Evolutionary conservation across 2,113 vertebrate genomes (phyloP).

Genomic region (Amazona guildingii): DNA sequence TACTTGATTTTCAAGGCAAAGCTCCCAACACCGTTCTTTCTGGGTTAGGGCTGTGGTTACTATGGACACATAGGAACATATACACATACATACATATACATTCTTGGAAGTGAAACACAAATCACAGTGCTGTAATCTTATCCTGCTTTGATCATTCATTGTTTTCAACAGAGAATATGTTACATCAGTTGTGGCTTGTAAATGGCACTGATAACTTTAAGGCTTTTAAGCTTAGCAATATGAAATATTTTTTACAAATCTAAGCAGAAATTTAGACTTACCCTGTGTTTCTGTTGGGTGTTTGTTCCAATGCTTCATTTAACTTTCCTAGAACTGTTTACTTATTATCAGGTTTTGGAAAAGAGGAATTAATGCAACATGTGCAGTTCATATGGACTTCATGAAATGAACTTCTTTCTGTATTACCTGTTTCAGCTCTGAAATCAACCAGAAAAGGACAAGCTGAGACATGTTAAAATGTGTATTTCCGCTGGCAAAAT

Average conservation of each 20-base stretch:
- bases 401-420: not conserved
- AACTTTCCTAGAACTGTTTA: not conserved
- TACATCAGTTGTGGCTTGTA: not conserved
- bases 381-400: not conserved
- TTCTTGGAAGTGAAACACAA: not conserved
- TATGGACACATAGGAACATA: not conserved
- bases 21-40: not conserved
- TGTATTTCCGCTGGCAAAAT: not conserved
- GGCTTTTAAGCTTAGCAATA: not conserved
- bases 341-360: not conserved
- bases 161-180: not conserved
- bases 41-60: slow-evolving; percentile 22
- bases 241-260: not conserved
- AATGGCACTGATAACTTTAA: not conserved
- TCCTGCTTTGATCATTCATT: not conserved
- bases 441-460: not conserved
- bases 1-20: slow-evolving; percentile 60
- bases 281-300: not conserved
- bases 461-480: not conserved
- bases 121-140: not conserved
- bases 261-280: not conserved
- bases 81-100: not conserved
- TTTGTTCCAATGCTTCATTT: not conserved
- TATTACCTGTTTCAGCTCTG: not conserved
- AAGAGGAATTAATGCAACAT: not conserved